Percentiles rank a stretch among this genome's conserved stretches.
Conservation (phyloP, 2,797 vertebrate species). For the Siniperca obscura region DNA sequence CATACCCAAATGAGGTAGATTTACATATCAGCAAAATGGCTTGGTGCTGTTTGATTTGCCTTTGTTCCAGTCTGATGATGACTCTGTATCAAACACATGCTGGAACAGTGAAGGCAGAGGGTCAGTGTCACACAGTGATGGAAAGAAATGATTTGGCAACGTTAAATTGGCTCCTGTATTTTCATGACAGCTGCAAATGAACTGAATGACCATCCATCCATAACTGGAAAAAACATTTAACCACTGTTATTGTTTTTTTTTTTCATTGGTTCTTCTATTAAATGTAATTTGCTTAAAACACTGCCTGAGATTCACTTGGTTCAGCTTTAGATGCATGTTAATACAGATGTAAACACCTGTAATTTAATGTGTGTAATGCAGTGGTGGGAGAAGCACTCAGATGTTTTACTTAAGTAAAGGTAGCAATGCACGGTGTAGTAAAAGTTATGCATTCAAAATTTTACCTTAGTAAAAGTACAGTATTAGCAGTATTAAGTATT, state of each 20-base stretch:
- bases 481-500: not conserved
- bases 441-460: not conserved
- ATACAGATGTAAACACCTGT: not conserved
- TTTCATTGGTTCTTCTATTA: not conserved
- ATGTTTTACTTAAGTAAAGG: too few species aligned
- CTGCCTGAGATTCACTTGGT: not conserved
- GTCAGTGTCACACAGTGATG: constrained; percentile 6
- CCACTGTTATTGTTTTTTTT: not conserved
- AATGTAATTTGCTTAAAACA: not conserved
- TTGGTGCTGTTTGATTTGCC: constrained; percentile 75
- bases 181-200: not conserved
- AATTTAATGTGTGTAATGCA: not conserved
- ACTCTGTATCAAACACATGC: constrained; percentile 72
- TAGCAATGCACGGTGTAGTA: too few species aligned
- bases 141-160: constrained; percentile 10
- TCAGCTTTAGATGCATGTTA: not conserved
- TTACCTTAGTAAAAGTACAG: not conserved
- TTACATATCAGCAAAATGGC: constrained; percentile 81
- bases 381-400: not conserved
- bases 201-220: not conserved
- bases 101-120: constrained; percentile 60
- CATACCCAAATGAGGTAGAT: constrained; percentile 78
- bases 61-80: constrained; percentile 77
- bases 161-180: not conserved
- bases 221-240: not conserved